Base-by-base conservation (phyloP, 1,140 invertebrate species). In the Diorhabda sublineata region DNA sequence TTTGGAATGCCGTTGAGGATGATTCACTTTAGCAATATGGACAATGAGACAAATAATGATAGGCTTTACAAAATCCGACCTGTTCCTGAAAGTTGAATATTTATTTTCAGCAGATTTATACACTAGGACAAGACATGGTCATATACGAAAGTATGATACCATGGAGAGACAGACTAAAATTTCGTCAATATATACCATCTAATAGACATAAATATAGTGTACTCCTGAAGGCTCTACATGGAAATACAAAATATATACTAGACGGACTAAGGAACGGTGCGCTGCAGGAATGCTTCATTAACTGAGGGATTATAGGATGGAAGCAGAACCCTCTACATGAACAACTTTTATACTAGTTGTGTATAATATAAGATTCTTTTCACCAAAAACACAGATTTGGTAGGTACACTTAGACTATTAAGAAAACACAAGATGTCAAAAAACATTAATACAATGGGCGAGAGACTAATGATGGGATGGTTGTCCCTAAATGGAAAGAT, bases 341-440 rank as follows among this genome's bases (percentile, higher is more conserved):
- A 71, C 69, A 79, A 73, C 69, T 83, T 75, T 73, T 83, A 81
- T 68, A 79, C 73, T 61, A 82, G 82, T 73, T 73, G 82, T 69
- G 26, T 76, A 64, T 73, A 83, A 66, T 79, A 81, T 62, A 66
- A 81, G 63, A 69, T 75, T 71, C 73, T 82, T 72, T 68, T 82
- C 64, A 66, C 75, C 42, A 79, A 75, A 69, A 83, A 69, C 2
- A 85, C 80, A 7, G 79, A 85, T 79, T 74, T 81, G 8, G 72
- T 81, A 69, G 81, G 82, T 69, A 80, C 82, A 9, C 69, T 80
- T 7, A 73, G 81, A 58, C 69, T 84, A 45, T 80, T 78, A 59
- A 83, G 79, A 44, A 57, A 41, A 9, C 52, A 71, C 47, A 45
- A 26, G 26, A 26, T 26, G 7, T 11, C 52, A 63, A 26, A 60